These are phyloP conservation scores for Lepidurus apus DNA, from an alignment of 1,140 invertebrate genomes.

Conservation along the genomic window DNA sequence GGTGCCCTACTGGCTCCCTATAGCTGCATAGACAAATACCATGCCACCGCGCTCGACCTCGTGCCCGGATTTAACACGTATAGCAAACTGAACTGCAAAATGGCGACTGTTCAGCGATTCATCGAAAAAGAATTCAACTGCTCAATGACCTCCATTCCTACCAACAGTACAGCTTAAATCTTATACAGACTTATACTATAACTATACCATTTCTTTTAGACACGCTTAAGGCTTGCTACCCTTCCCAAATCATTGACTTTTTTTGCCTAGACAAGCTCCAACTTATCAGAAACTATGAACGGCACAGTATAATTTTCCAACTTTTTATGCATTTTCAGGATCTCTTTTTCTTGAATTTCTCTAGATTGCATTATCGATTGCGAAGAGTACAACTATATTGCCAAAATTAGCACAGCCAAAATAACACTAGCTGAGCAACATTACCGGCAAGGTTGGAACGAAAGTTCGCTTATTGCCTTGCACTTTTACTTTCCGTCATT, in stretches of 20 bases:
- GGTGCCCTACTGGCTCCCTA: slow-evolving; percentile 22
- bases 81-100: slow-evolving; percentile 30
- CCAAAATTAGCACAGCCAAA: background rate
- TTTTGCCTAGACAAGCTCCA: background rate
- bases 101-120: slow-evolving; percentile 19
- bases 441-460: background rate
- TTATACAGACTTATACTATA: background rate
- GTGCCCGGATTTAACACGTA: slow-evolving; percentile 26
- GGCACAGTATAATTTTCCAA: background rate
- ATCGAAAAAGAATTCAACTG: slow-evolving; percentile 30
- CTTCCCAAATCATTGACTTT: background rate
- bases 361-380: background rate
- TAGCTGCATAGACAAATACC: slow-evolving; percentile 25
- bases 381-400: background rate
- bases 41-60: background rate
- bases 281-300: background rate
- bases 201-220: background rate
- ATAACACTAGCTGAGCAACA: background rate
- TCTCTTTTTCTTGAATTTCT: background rate
- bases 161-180: background rate
- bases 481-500: slow-evolving; percentile 32
- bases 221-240: background rate
- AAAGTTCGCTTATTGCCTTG: background rate
- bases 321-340: background rate
- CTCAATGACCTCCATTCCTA: slow-evolving; percentile 24